Conservation (phyloP, 2,888 invertebrate species). For the Junonia oenone region DNA sequence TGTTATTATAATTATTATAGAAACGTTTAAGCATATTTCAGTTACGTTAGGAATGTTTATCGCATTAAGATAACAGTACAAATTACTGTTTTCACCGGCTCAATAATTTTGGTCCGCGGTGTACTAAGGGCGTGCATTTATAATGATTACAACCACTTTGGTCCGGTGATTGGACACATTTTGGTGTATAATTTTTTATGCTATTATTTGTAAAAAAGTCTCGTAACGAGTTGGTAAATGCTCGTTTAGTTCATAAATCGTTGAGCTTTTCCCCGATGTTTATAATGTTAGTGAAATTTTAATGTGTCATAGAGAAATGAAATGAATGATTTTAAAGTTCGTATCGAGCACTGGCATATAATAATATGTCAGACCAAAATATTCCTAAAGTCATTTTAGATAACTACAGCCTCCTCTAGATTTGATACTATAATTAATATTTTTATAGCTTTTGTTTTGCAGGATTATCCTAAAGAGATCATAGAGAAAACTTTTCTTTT, state of each 20-base stretch:
- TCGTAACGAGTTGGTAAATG: slow-evolving; percentile 16
- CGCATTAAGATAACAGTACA: slow-evolving; percentile 33
- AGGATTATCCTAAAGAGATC: no score
- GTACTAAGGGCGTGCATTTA: slow-evolving; percentile 59
- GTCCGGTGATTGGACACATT: slow-evolving; percentile 65
- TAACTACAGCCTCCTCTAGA: no score
- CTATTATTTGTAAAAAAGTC: slow-evolving; percentile 54
- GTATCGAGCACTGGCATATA: no score
- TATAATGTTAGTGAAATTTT: no score
- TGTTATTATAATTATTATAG: background rate
- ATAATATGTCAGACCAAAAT: no score
- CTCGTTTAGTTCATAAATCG: slow-evolving; percentile 5
- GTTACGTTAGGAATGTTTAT: slow-evolving; percentile 21
- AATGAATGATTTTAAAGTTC: no score
- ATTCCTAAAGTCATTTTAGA: no score
- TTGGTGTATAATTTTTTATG: slow-evolving; percentile 54
- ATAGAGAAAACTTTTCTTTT: no score
- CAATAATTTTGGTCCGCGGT: slow-evolving; percentile 50
- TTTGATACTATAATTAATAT: no score
- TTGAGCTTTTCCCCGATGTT: background rate
- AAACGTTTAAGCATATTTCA: background rate
- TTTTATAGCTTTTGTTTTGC: no score
- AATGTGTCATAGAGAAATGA: no score
- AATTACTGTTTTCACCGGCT: slow-evolving; percentile 63
- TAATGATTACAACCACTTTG: slow-evolving; percentile 65